Base-by-base conservation (phyloP, 2,797 vertebrate genomes). In the Stomatorhinus walkeri region DNA sequence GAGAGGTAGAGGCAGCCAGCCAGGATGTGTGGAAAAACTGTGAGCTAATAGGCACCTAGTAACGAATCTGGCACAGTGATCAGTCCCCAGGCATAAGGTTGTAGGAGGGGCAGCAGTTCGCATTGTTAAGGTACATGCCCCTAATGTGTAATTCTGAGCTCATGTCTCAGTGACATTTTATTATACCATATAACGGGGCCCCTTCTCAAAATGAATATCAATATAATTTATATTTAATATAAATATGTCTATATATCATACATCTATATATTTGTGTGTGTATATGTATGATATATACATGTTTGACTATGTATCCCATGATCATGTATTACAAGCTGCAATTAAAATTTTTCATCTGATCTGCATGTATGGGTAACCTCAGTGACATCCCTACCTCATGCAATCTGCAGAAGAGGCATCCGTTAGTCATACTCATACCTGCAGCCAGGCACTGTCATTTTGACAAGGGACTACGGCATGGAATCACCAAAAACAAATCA, bases 21-120 rank as follows among this genome's bases (percentile, higher is more conserved):
- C 54, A 81, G 40, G 52, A 61, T 46, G 72, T 56, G 88, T 84
- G 87, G 40, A 43, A 87, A 54, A 84, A 88, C 52, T 40, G 36
- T 83, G 52, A 61, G 72, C 88, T 84, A 40, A 46, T 32, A 59
- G 85, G 87, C 48, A 54, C 36, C 10, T 52, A 46, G 52, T 51
- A 88, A 56, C 2, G 46, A 28, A 61, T 36, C 72, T 88, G 88
- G 52, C 52, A 84, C 8, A 28, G 79, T 19, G 16, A 43, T 49
- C 19, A 40, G 51, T 59, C 72, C 72, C n/a, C 48, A 43, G 88
- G 51, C 54, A 61, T 32, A 84, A 88, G 32, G 32, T 24, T 88
- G 22, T 43, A 51, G n/a, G 48, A 76, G 68, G 87, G 49, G 51
- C 48, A 88, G 64, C 28, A 32, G 43, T 51, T 79, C 7, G 2